Percentiles rank a stretch among this genome's conserved stretches.
phyloP scores from a whole-genome alignment of 2,113 vertebrate species.

The Australoheros scitulus region DNA sequence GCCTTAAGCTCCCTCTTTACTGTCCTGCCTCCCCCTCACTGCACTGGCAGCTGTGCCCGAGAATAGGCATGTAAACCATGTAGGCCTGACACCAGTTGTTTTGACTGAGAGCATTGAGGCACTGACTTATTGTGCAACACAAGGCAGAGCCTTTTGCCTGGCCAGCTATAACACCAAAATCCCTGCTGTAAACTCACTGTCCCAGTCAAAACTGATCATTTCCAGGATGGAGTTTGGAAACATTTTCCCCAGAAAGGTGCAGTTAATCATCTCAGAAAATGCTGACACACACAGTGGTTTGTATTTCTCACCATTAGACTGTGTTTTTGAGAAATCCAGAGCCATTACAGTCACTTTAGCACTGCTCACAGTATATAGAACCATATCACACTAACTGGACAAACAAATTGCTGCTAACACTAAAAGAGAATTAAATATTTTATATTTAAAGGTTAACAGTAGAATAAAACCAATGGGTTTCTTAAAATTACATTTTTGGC shows the following conservation, averaged over 20 bases:
- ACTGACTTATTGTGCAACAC: constrained; percentile 64
- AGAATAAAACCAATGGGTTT: background rate
- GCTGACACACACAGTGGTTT: background rate
- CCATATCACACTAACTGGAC: background rate
- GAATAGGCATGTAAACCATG: constrained; percentile 65
- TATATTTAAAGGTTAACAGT: background rate
- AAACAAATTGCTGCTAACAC: background rate
- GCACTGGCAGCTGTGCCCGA: constrained; percentile 40
- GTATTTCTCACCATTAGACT: background rate
- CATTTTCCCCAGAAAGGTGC: constrained; percentile 1
- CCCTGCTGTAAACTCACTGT: constrained; percentile 22
- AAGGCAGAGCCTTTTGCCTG: constrained; percentile 28
- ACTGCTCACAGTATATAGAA: background rate
- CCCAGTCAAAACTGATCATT: background rate
- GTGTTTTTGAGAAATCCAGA: constrained; percentile 7
- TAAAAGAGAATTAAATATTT: background rate
- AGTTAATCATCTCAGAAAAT: constrained; percentile 16
- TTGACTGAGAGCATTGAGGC: constrained; percentile 78
- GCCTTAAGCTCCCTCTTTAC: constrained; percentile 17
- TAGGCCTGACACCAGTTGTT: constrained; percentile 69
- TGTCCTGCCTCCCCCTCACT: constrained; percentile 21
- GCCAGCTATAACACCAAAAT: constrained; percentile 1
- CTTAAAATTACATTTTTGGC: background rate
- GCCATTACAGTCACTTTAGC: background rate
- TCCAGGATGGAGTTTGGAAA: constrained; percentile 6